Conservation (phyloP, 2,797 vertebrate genomes). For the Champsocephalus esox region DNA sequence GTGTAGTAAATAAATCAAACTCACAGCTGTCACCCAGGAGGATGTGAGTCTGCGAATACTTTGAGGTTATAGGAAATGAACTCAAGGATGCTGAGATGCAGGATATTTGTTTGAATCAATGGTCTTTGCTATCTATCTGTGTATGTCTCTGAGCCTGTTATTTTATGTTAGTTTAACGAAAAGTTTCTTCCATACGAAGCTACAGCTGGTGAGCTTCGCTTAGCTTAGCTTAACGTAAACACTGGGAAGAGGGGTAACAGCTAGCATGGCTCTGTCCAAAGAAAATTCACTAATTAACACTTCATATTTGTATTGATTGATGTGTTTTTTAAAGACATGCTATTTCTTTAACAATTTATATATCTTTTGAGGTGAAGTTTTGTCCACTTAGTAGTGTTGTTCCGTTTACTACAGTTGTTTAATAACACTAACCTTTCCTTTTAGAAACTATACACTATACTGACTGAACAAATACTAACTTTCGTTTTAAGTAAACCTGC, state of each 20-base stretch:
- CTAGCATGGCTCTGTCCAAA: background rate
- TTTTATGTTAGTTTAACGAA: background rate
- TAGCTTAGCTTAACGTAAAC: background rate
- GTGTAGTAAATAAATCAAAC: constrained; percentile 34
- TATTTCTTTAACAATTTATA: background rate
- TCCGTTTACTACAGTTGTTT: background rate
- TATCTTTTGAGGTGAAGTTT: background rate
- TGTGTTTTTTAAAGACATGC: background rate
- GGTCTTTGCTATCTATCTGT: background rate
- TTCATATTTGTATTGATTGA: background rate
- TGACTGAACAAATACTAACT: background rate
- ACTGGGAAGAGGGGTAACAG: background rate
- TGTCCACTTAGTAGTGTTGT: no score
- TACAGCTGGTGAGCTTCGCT: background rate
- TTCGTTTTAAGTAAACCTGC: background rate
- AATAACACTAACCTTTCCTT: background rate
- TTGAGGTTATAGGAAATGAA: constrained; percentile 14
- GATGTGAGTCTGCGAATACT: constrained; percentile 13
- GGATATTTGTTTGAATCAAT: constrained; percentile 25
- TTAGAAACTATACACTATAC: background rate
- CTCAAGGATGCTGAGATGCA: constrained; percentile 10
- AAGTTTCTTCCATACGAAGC: background rate
- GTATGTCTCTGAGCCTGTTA: background rate
- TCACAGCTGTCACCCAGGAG: constrained; percentile 35
- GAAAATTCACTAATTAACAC: background rate